Percentiles rank a stretch among this genome's conserved stretches.
These are phyloP conservation scores for Anguilla rostrata DNA, from an alignment of 2,113 vertebrate species.

Conservation along the genomic window DNA sequence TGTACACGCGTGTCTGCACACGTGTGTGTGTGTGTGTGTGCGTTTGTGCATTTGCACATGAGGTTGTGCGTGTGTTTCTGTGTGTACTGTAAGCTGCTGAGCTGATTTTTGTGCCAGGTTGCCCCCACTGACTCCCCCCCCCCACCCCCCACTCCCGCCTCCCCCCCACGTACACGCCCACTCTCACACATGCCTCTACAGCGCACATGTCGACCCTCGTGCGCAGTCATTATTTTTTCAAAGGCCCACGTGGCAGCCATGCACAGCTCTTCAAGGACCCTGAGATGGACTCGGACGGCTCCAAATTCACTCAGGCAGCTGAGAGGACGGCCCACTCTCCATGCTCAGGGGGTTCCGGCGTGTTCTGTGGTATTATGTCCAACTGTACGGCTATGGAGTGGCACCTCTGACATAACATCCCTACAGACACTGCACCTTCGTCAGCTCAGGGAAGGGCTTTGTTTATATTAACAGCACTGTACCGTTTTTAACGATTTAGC, in stretches of 20 bases:
- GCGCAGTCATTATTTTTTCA: conserved; percentile 70
- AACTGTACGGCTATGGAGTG: neutral
- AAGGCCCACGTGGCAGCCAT: conserved; percentile 33
- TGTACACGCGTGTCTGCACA: too few relatives aligned
- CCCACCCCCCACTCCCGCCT: conserved; percentile 17
- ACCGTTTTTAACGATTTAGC: too few relatives aligned
- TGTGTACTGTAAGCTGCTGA: neutral
- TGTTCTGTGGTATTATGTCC: neutral
- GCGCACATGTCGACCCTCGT: conserved; percentile 44
- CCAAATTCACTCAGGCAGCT: neutral
- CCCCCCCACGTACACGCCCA: conserved; percentile 5
- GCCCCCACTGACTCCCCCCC: conserved; percentile 12
- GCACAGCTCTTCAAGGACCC: neutral
- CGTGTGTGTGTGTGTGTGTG: neutral
- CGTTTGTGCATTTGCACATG: neutral
- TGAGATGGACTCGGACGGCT: neutral
- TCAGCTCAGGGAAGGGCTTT: neutral
- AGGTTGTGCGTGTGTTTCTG: neutral
- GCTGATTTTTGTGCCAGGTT: neutral
- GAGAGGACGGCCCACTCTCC: neutral
- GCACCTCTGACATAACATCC: neutral
- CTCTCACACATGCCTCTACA: conserved; percentile 30
- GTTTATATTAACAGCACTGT: too few relatives aligned
- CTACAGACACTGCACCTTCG: neutral
- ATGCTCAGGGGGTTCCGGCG: neutral